phyloP scores from a whole-genome alignment of 2,797 vertebrate species.

The Eulemur albifrons region DNA sequence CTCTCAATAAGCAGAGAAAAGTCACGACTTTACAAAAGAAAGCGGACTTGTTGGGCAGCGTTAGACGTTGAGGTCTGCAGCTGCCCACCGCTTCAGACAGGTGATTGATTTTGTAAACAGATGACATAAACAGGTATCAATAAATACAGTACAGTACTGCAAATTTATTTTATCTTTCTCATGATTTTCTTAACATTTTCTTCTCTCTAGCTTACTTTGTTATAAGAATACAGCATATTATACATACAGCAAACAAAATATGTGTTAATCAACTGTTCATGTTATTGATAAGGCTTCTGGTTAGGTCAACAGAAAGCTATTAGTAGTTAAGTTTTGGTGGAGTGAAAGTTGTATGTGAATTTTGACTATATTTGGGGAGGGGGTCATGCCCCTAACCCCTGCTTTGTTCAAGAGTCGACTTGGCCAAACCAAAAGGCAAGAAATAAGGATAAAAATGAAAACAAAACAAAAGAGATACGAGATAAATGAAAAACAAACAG shows the following conservation, averaged over 20 bases:
- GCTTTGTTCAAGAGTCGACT: background rate
- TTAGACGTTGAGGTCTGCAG: background rate
- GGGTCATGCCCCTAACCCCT: background rate
- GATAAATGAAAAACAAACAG: background rate
- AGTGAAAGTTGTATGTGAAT: background rate
- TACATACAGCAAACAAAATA: background rate
- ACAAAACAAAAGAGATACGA: background rate
- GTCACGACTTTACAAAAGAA: background rate
- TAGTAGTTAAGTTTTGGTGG: background rate
- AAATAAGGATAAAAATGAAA: background rate
- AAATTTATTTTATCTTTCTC: background rate
- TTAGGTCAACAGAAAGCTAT: background rate
- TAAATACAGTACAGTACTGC: background rate
- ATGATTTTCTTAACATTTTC: background rate
- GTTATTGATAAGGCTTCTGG: background rate
- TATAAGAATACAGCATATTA: background rate
- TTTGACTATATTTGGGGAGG: background rate
- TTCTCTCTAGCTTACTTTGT: background rate
- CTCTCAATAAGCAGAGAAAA: background rate
- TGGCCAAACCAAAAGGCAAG: background rate
- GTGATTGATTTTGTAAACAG: background rate
- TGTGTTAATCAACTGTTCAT: background rate
- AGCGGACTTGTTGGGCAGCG: background rate
- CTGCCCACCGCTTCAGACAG: background rate
- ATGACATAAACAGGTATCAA: background rate